Evolutionary conservation across 2,113 vertebrate species (phyloP).

Genomic region (Siniperca knerii): DNA sequence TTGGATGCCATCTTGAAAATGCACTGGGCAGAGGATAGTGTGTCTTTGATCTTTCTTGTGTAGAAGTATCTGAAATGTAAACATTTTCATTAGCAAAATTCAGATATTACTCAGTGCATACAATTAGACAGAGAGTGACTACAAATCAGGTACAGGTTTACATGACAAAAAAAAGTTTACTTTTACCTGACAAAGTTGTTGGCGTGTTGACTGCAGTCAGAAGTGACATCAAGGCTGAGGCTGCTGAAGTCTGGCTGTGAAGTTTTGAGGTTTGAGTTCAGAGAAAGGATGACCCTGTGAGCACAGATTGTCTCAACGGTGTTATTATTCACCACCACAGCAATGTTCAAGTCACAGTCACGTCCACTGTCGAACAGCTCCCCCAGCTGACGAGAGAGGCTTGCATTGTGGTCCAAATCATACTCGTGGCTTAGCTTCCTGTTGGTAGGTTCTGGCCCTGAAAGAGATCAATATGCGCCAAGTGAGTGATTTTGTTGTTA

Average conservation of each 20-base stretch:
- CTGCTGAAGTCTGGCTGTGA: constrained; percentile 22
- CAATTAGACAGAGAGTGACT: background rate
- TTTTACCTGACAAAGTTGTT: constrained; percentile 63
- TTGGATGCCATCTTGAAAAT: constrained; percentile 77
- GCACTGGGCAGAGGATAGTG: constrained; percentile 63
- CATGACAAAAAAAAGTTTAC: background rate
- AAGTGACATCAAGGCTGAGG: constrained; percentile 44
- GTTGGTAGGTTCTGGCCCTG: background rate
- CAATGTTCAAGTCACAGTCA: constrained; percentile 72
- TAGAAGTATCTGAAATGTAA: constrained; percentile 78
- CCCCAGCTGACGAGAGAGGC: constrained; percentile 42
- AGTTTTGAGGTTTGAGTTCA: constrained; percentile 55
- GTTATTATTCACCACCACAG: constrained; percentile 39
- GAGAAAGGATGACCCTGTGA: constrained; percentile 73
- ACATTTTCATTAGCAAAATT: background rate
- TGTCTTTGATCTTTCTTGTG: constrained; percentile 63
- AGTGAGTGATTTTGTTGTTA: background rate
- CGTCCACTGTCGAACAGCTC: constrained; percentile 60
- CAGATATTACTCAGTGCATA: background rate
- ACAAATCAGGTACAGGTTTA: background rate
- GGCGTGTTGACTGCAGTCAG: constrained; percentile 55
- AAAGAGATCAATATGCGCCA: background rate
- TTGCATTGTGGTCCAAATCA: constrained; percentile 10
- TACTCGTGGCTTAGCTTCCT: background rate
- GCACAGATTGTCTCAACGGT: constrained; percentile 55